Evolutionary conservation across 2,888 invertebrate genomes (phyloP), one percentile per base, ranked within the genome.

Genomic region (Volucella inflata): DNA sequence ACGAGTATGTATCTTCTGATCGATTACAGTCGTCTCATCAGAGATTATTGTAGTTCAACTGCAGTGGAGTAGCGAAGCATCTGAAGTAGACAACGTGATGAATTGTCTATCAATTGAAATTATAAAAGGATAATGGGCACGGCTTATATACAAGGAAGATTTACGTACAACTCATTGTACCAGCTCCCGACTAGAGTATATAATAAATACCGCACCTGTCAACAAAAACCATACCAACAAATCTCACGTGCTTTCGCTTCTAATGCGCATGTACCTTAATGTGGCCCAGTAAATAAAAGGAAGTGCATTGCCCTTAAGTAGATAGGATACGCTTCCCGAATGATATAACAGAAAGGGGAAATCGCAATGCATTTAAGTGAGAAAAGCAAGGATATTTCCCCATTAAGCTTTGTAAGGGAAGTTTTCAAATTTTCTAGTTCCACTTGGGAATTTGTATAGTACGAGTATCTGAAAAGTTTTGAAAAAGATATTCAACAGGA

Each of bases 301-400:
- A 59, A 78, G 83, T 82, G 76, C 82, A 76, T 70, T 65, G 79
- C 55, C 79, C 79, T 72, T 8, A n/a, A 59, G 74, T 77, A 87
- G 14, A 80, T 70, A 70, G 57, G 48, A 72, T 30, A 16, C 40
- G 48, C 76, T 67, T 67, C 67, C 38, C 59, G 65, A 17, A 57
- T 68, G 60, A 14, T 21, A 60, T n/a, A 67, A 44, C 53, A 10
- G 30, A 6, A 21, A 57, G 70, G 75, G 60, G 71, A 72, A 68
- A 9, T 53, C 36, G 44, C 38, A 16, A 0, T 14, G 16, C 72
- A 74, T 11, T 14, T 10, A 0, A 6, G 21, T n/a, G 38, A 21
- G 38, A 59, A 62, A 44, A 8, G 9, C 14, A 62, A 46, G 60
- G n/a, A 68, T 12, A 53, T 64, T 70, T 36, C 17, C 17, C 30